These are phyloP conservation scores for Heliornis fulica DNA, from an alignment of 2,113 vertebrate genomes.

Conservation along the genomic window DNA sequence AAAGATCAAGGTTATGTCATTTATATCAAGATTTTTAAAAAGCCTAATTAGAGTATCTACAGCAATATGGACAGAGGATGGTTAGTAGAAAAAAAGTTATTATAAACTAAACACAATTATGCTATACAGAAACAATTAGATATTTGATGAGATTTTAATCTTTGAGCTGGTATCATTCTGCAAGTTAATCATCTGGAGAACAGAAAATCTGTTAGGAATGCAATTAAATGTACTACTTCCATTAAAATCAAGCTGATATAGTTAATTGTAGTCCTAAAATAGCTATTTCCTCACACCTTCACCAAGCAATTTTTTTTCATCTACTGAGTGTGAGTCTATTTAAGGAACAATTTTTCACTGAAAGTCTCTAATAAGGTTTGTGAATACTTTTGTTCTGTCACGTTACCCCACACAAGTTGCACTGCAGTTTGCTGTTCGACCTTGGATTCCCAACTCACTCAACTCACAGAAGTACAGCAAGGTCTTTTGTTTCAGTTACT, in stretches of 20 bases:
- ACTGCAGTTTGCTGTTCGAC: constrained; percentile 64
- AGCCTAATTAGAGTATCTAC: not conserved
- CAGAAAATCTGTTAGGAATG: constrained; percentile 23
- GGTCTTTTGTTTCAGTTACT: constrained; percentile 60
- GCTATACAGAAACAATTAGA: constrained; percentile 23
- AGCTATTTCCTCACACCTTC: constrained; percentile 43
- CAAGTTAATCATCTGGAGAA: constrained; percentile 55
- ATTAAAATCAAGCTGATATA: constrained; percentile 13
- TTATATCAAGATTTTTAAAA: not conserved
- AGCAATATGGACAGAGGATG: not conserved
- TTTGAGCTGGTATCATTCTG: constrained; percentile 4
- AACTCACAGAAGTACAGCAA: not conserved
- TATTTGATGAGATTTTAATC: constrained; percentile 48
- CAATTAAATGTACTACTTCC: constrained; percentile 36
- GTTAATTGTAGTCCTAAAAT: constrained; percentile 37
- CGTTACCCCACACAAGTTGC: constrained; percentile 8
- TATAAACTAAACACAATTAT: constrained; percentile 43
- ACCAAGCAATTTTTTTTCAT: not conserved
- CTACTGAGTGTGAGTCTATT: not conserved
- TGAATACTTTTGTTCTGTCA: not conserved
- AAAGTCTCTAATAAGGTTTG: not conserved
- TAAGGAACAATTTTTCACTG: not conserved
- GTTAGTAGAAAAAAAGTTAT: not conserved
- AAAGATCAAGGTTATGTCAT: constrained; percentile 32
- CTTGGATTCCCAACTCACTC: constrained; percentile 64